Conservation (phyloP, 2,113 vertebrate genomes). For the Halcyon senegalensis region DNA sequence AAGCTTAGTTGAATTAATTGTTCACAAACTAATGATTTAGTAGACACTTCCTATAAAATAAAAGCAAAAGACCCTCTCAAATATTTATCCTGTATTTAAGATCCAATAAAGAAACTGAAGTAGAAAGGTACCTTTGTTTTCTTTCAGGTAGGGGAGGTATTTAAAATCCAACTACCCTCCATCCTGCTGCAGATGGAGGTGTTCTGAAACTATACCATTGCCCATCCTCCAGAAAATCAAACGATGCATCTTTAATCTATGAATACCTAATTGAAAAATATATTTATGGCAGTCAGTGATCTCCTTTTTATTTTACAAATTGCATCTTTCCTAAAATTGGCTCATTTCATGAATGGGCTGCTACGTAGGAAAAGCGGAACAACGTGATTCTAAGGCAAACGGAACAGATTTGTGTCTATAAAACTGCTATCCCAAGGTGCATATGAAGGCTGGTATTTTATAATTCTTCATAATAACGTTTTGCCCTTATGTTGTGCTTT, state of each 20-base stretch:
- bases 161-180: background rate
- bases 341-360: background rate
- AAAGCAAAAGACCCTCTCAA: background rate
- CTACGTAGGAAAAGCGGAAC: background rate
- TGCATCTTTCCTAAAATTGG: background rate
- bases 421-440: background rate
- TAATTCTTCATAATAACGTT: slow-evolving; percentile 23
- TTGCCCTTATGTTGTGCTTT: slow-evolving; percentile 5
- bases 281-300: background rate
- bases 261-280: background rate
- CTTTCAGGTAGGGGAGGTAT: background rate
- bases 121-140: background rate
- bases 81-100: background rate
- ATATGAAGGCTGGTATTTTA: background rate
- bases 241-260: background rate
- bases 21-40: slow-evolving; percentile 45
- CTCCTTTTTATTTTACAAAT: background rate
- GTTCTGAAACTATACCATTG: background rate
- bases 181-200: background rate
- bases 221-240: background rate
- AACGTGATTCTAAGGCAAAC: background rate
- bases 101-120: background rate
- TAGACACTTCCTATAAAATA: background rate
- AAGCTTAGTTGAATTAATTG: slow-evolving; percentile 27
- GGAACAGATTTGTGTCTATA: background rate